phyloP scores from a whole-genome alignment of 1,140 invertebrate species.

The Atta colombica region DNA sequence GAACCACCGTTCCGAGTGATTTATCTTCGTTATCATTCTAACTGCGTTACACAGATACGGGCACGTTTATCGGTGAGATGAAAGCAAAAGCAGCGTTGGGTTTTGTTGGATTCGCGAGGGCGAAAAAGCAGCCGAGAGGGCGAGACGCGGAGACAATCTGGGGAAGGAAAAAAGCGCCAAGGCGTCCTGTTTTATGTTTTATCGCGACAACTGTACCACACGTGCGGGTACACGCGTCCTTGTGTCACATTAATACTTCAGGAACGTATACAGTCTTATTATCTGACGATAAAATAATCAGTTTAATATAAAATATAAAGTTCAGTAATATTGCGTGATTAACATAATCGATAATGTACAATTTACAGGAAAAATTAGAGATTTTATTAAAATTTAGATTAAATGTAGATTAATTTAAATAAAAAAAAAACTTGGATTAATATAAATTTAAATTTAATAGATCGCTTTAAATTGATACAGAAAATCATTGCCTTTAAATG shows the following conservation, averaged over 20 bases:
- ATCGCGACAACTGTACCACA: constrained; percentile 60
- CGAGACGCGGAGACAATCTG: constrained; percentile 61
- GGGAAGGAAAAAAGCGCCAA: constrained; percentile 61
- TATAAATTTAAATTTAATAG: constrained; percentile 8
- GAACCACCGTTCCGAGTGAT: constrained; percentile 14
- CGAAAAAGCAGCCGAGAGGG: constrained; percentile 21
- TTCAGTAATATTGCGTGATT: not conserved
- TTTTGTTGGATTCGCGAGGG: constrained; percentile 33
- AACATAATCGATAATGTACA: not conserved
- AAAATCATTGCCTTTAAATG: not conserved
- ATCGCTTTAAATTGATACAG: not conserved
- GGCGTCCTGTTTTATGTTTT: constrained; percentile 65
- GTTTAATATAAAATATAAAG: not conserved
- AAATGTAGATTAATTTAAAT: too few species aligned
- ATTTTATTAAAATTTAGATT: not conserved
- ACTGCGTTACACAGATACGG: constrained; percentile 37
- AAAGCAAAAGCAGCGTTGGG: constrained; percentile 56
- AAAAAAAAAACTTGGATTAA: not conserved
- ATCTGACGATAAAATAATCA: constrained; percentile 3
- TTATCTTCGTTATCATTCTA: constrained; percentile 62
- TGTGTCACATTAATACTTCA: constrained; percentile 9
- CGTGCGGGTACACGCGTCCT: not conserved
- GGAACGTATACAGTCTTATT: constrained; percentile 11
- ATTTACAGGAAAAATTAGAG: not conserved
- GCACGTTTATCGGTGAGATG: constrained; percentile 67